Evolutionary conservation across 2,797 vertebrate species (phyloP).

Genomic region (Bufotes viridis): DNA sequence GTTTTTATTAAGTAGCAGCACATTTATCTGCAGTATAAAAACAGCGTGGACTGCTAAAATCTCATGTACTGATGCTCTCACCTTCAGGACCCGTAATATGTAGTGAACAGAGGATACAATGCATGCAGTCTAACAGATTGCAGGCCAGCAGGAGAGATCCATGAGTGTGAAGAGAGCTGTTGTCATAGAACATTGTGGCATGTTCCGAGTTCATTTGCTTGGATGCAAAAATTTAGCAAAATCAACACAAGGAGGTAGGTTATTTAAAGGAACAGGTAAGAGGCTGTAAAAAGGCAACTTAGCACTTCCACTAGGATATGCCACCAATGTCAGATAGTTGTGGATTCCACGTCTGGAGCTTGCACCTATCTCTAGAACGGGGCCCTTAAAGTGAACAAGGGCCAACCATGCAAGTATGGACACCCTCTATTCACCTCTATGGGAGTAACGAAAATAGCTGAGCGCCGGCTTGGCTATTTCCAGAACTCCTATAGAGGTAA

Average conservation of each 20-base stretch:
- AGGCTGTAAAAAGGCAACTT: neutral
- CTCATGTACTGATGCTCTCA: neutral
- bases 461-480: too few relatives aligned
- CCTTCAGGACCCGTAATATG: constrained; percentile 42
- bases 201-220: constrained; percentile 19
- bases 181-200: constrained; percentile 29
- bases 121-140: constrained; percentile 46
- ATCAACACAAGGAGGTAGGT: neutral
- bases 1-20: neutral
- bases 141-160: constrained; percentile 33
- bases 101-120: constrained; percentile 18
- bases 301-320: too few relatives aligned
- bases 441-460: too few relatives aligned
- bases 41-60: constrained; percentile 20
- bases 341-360: too few relatives aligned
- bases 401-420: too few relatives aligned
- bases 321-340: neutral
- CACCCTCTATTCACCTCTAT: too few relatives aligned
- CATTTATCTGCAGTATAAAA: neutral
- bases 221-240: neutral
- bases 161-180: constrained; percentile 36
- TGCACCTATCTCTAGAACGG: too few relatives aligned
- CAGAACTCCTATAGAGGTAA: too few relatives aligned
- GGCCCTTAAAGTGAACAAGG: too few relatives aligned
- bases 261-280: neutral